phyloP scores from a whole-genome alignment of 1,140 invertebrate genomes.

The Lucilia cuprina region DNA sequence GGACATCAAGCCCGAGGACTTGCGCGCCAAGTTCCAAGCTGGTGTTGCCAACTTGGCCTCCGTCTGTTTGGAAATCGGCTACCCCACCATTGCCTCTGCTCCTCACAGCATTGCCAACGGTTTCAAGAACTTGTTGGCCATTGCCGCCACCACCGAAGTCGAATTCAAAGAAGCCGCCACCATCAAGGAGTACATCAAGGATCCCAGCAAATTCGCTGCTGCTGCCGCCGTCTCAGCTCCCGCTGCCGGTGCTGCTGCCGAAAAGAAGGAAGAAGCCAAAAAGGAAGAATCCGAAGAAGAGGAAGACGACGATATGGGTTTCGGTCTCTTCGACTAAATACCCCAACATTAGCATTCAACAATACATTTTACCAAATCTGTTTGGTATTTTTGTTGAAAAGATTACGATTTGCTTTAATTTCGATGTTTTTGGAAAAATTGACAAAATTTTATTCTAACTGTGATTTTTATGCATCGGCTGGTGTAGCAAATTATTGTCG shows the following conservation, averaged over 20 bases:
- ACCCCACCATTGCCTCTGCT: slow-evolving; percentile 95
- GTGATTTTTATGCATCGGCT: slow-evolving; percentile 14
- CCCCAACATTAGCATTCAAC: background rate
- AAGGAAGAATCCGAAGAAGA: slow-evolving; percentile 82
- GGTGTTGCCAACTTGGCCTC: slow-evolving; percentile 94
- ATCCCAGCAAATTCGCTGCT: slow-evolving; percentile 91
- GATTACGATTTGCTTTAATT: slow-evolving; percentile 18
- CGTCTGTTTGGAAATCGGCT: slow-evolving; percentile 92
- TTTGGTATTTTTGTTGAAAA: slow-evolving; percentile 30
- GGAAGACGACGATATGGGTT: slow-evolving; percentile 97
- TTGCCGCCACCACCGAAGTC: slow-evolving; percentile 95
- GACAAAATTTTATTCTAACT: slow-evolving; percentile 12
- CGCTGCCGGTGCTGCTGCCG: slow-evolving; percentile 67
- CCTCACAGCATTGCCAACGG: slow-evolving; percentile 98
- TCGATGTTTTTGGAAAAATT: slow-evolving; percentile 27
- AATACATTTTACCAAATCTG: slow-evolving; percentile 3
- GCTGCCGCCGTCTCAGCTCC: slow-evolving; percentile 71
- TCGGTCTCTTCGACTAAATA: slow-evolving; percentile 91
- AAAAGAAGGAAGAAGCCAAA: slow-evolving; percentile 76
- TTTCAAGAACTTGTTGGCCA: slow-evolving; percentile 96
- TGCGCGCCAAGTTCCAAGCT: slow-evolving; percentile 87
- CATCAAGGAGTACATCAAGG: slow-evolving; percentile 92
- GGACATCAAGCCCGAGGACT: slow-evolving; percentile 97
- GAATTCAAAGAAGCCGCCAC: slow-evolving; percentile 93
- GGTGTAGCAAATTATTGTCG: slow-evolving; percentile 56